phyloP scores from a whole-genome alignment of 2,797 vertebrate species.

The Morus bassanus region DNA sequence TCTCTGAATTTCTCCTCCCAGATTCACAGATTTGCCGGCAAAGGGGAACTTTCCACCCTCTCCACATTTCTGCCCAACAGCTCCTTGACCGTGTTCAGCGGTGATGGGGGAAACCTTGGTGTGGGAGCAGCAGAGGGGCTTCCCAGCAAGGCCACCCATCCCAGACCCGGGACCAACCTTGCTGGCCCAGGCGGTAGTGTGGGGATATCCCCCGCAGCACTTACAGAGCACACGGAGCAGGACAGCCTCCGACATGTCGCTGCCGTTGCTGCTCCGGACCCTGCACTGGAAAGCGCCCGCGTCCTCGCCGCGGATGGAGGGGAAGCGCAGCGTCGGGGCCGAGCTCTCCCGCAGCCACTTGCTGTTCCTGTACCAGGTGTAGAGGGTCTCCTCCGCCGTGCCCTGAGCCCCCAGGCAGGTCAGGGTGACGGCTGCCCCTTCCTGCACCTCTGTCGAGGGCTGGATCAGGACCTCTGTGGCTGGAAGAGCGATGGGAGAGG shows the following conservation, averaged over 20 bases:
- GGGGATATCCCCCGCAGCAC: neutral
- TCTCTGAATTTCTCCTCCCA: rapidly evolving
- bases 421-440: conserved; percentile 65
- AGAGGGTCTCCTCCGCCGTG: neutral
- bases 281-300: conserved; percentile 68
- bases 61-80: rapidly evolving
- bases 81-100: rapidly evolving
- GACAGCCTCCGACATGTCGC: neutral
- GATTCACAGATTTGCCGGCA: rapidly evolving
- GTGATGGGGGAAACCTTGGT: rapidly evolving
- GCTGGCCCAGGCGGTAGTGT: rapidly evolving
- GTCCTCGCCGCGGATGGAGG: neutral
- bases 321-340: conserved; percentile 12
- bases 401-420: conserved; percentile 47
- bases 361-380: conserved; percentile 70
- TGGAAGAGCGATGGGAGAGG: neutral
- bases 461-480: conserved; percentile 49
- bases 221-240: conserved; percentile 67
- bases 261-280: neutral
- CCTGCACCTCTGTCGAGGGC: conserved; percentile 52
- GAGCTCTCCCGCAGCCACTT: conserved; percentile 23
- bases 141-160: neutral
- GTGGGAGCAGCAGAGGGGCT: neutral
- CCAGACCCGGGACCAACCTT: rapidly evolving
- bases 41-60: neutral